A percentile compares a stretch with the other conserved stretches of the same genome.
phyloP scores from a whole-genome alignment of 2,888 invertebrate species.

The Eupelmus urozonus region DNA sequence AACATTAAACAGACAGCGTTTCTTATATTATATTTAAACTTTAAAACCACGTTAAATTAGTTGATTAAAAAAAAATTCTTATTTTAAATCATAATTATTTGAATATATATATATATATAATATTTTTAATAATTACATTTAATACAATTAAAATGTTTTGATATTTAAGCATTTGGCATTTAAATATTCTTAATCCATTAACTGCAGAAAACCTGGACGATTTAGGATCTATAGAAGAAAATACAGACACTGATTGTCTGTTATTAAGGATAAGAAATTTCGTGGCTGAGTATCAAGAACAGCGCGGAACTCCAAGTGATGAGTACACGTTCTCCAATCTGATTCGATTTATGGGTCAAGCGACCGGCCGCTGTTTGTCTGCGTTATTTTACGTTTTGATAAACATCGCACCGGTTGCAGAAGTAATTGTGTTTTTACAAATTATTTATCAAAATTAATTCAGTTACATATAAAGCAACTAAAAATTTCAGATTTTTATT shows the following conservation, averaged over 20 bases:
- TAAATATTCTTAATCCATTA: background rate
- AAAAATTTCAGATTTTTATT: constrained; percentile 53
- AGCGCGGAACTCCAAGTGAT: constrained; percentile 66
- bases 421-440: constrained; percentile 30
- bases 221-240: background rate
- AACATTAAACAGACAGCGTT: too few species aligned
- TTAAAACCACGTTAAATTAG: too few species aligned
- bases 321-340: constrained; percentile 71
- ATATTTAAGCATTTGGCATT: background rate
- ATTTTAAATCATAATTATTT: too few species aligned
- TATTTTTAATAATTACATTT: too few species aligned
- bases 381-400: constrained; percentile 69
- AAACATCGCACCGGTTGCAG: constrained; percentile 66
- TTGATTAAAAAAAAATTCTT: too few species aligned
- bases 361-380: constrained; percentile 68
- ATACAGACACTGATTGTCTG: too few species aligned
- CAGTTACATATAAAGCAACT: background rate
- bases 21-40: too few species aligned
- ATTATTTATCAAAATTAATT: background rate
- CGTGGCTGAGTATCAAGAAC: constrained; percentile 71
- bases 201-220: constrained; percentile 26
- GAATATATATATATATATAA: too few species aligned
- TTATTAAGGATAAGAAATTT: constrained; percentile 65
- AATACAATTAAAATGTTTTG: too few species aligned
- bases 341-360: constrained; percentile 70